Conservation (phyloP, 2,797 vertebrate genomes). For the Sarcophilus harrisii region DNA sequence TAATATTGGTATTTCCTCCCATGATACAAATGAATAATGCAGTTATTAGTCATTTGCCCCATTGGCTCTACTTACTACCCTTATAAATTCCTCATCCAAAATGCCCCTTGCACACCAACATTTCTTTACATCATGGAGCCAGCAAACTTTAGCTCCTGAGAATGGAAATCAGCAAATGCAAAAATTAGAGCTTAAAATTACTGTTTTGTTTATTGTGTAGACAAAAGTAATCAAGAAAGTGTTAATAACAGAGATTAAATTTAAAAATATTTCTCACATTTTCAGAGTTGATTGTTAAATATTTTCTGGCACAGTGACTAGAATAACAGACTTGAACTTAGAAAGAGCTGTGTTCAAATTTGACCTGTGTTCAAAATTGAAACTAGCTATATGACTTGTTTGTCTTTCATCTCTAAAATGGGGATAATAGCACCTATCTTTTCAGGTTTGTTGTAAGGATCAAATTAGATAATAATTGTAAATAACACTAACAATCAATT, state of each 20-base stretch:
- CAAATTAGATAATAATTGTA: background rate
- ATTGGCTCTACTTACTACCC: no score
- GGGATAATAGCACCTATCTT: background rate
- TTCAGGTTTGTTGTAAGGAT: background rate
- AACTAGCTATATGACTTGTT: background rate
- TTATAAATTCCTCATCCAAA: no score
- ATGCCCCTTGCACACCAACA: no score
- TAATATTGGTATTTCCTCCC: no score
- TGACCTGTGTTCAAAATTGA: no score
- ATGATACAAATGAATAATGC: no score
- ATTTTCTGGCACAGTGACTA: background rate
- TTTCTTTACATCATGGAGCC: no score
- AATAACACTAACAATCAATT: background rate
- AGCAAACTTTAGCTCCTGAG: no score
- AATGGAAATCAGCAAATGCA: no score
- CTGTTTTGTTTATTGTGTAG: no score
- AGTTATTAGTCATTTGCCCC: no score
- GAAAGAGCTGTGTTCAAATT: background rate
- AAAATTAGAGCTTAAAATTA: no score
- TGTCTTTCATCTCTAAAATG: background rate
- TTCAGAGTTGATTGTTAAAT: background rate
- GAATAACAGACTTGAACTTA: background rate
- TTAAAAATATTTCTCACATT: background rate
- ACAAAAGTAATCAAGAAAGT: background rate
- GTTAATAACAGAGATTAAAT: background rate